Base-by-base conservation (phyloP, 2,113 vertebrate genomes). In the Desmodus rotundus region DNA sequence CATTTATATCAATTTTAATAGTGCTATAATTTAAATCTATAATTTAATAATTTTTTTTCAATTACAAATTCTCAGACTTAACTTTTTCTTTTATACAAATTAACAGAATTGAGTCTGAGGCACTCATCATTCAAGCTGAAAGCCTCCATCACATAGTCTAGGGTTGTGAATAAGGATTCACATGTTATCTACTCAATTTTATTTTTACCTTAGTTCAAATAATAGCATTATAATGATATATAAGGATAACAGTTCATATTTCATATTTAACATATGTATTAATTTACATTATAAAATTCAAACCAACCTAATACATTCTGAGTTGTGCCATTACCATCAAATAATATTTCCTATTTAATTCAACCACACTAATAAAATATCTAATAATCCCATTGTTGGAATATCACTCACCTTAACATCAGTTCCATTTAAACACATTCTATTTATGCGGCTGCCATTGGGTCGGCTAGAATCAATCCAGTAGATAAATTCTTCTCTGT, bases 391-490 rank as follows among this genome's bases (percentile, higher is more conserved):
- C 38, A 86, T 74, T 68, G 96, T 83, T 88, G 85, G 88, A 83
- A 19, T 91, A 78, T 77, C 72, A 95, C 26, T 97, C 98, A 99
- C 99, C 99, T 99, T 99, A 86, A 99, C 98, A 94, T 99, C 99
- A 97, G 99, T 99, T 97, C 99, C 99, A 80, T 99, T 99, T 96
- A 99, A 98, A 65, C 98, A 99, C 99, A 99, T 99, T 97, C 99
- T 99, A 98, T 99, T 99, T 98, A 99, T 99, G 96, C 99, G 99
- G 43, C 99, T 99, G 94, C 99, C 99, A 61, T 99, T 99, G 65
- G 99, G 99, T 98, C 99, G 98, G 96, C 99, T 99, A 87, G 99
- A 99, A 98, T 99, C 99, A 97, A 99, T 99, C 99, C 99, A 99
- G 94, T 99, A 99, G 97, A 99, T 99, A 81, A 99, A 99, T 97